A percentile compares a stretch with the other conserved stretches of the same genome.
Evolutionary conservation across 1,140 invertebrate species (phyloP).

Genomic region (Platyscapa corneri): DNA sequence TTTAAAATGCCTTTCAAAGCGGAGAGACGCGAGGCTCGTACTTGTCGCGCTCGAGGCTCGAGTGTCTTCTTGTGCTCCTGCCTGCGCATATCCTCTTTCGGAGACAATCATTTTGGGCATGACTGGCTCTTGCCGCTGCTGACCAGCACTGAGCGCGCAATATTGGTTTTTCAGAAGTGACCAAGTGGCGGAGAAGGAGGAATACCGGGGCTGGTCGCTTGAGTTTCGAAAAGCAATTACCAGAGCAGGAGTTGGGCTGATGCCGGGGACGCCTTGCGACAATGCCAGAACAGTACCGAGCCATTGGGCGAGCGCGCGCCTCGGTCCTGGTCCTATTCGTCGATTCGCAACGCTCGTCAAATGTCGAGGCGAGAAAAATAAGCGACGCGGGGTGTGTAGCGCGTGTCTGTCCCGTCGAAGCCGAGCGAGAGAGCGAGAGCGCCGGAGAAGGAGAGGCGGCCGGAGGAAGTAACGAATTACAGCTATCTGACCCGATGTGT

Average conservation of each 20-base stretch:
- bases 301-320: no score
- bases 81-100: not conserved
- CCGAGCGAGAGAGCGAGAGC: not conserved
- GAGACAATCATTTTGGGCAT: not conserved
- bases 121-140: not conserved
- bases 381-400: not conserved
- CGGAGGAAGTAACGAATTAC: slow-evolving; percentile 57
- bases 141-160: not conserved
- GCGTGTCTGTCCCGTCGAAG: not conserved
- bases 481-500: slow-evolving; percentile 58
- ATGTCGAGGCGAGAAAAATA: no score
- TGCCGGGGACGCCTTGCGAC: not conserved
- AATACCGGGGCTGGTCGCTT: not conserved
- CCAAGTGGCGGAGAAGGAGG: not conserved
- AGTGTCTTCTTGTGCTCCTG: not conserved
- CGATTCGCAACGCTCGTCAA: no score
- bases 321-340: no score
- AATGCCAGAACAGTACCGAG: no score
- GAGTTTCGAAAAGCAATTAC: slow-evolving; percentile 39
- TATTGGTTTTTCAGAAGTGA: slow-evolving; percentile 23
- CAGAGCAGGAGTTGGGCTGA: not conserved
- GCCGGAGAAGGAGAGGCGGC: not conserved
- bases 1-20: not conserved
- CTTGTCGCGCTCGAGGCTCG: not conserved
- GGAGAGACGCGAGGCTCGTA: no score